Conservation (phyloP, 2,113 vertebrate species). For the Planiliza haematocheilus region DNA sequence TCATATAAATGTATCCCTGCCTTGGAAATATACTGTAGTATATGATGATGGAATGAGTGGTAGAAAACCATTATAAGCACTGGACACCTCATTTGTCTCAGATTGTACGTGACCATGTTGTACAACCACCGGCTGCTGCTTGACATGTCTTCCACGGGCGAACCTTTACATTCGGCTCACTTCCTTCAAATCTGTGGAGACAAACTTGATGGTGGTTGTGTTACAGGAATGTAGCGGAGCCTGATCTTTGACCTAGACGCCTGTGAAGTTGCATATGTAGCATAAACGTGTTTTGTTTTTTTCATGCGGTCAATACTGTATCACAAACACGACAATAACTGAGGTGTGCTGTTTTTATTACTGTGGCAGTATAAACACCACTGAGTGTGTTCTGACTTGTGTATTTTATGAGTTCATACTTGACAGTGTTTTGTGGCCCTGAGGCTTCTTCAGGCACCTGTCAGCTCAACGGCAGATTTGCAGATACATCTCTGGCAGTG, state of each 20-base stretch:
- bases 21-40: background rate
- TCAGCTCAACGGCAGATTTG: background rate
- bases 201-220: background rate
- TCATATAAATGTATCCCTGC: background rate
- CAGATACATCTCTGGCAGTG: background rate
- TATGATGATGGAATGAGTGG: constrained; percentile 30
- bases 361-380: background rate
- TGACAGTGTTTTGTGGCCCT: background rate
- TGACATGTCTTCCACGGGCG: background rate
- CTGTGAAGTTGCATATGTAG: background rate
- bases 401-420: too few species aligned
- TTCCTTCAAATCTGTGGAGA: background rate
- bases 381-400: too few species aligned
- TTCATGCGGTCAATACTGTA: background rate
- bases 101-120: too few species aligned
- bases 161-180: background rate
- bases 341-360: background rate
- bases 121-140: too few species aligned
- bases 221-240: background rate
- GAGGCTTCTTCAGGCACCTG: background rate
- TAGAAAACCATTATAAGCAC: background rate
- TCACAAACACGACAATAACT: background rate
- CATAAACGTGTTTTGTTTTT: background rate
- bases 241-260: background rate
- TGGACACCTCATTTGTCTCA: background rate